These are phyloP conservation scores for Lepus americanus DNA, from an alignment of 2,113 vertebrate species.

Conservation along the genomic window DNA sequence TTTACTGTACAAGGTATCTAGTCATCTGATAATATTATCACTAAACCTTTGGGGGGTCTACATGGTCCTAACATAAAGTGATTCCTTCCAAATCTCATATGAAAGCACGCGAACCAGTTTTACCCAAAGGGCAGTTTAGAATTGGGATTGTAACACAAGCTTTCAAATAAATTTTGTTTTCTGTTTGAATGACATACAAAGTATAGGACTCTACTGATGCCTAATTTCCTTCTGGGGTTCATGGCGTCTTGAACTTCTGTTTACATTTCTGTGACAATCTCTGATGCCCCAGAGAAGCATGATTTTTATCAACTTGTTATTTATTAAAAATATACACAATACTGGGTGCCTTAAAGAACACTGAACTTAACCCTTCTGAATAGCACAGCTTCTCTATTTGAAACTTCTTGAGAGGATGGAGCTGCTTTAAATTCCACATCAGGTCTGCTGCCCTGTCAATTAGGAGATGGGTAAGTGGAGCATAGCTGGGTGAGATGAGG, in stretches of 20 bases:
- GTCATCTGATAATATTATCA: background rate
- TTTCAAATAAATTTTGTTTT: background rate
- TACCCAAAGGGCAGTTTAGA: background rate
- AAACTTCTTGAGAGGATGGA: background rate
- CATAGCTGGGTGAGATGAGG: background rate
- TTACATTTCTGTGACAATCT: background rate
- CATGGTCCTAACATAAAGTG: background rate
- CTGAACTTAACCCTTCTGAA: background rate
- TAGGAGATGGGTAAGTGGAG: background rate
- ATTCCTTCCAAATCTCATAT: background rate
- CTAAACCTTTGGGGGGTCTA: background rate
- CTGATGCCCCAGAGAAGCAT: background rate
- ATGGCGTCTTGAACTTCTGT: background rate
- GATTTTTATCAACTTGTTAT: background rate
- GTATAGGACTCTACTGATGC: background rate
- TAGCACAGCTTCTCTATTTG: background rate
- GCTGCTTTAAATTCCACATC: background rate
- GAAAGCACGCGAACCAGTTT: background rate
- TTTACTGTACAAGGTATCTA: background rate
- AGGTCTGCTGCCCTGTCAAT: background rate
- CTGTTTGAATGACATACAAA: background rate
- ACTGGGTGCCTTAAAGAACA: background rate
- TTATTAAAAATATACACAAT: background rate
- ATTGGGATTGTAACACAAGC: background rate
- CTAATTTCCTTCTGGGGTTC: background rate